Percentiles rank a stretch among this genome's conserved stretches.
These are phyloP conservation scores for Carcina quercana DNA, from an alignment of 2,888 invertebrate species.

Conservation along the genomic window DNA sequence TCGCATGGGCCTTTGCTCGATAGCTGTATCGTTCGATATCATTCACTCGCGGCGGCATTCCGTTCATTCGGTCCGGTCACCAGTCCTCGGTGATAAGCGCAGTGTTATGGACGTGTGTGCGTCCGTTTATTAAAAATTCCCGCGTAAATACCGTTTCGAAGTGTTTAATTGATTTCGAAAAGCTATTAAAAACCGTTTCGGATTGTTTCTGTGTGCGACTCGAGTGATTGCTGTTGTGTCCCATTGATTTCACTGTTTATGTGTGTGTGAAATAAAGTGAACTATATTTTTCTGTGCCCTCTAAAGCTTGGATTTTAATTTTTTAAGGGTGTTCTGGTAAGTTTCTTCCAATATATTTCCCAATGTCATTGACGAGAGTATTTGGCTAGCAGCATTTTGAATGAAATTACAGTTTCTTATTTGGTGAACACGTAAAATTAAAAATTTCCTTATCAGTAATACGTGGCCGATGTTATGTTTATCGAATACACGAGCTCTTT, in stretches of 20 bases:
- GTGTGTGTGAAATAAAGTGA: slow-evolving; percentile 25
- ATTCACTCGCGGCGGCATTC: slow-evolving; percentile 26
- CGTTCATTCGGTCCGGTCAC: slow-evolving; percentile 35
- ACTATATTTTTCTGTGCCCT: slow-evolving; percentile 45
- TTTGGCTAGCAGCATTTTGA: no score
- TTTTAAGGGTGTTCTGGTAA: slow-evolving; percentile 47
- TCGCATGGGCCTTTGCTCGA: neutral
- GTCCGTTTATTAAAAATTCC: slow-evolving; percentile 23
- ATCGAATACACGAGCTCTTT: no score
- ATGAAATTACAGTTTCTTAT: slow-evolving; percentile 11
- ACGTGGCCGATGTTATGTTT: slow-evolving; percentile 9
- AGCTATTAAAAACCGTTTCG: slow-evolving; percentile 6
- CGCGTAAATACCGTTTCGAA: slow-evolving; percentile 43
- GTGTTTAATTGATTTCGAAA: slow-evolving; percentile 20
- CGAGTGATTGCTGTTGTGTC: no score
- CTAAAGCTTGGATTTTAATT: slow-evolving; percentile 52
- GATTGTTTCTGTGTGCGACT: slow-evolving; percentile 34
- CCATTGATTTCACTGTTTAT: slow-evolving; percentile 35
- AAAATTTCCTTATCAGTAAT: slow-evolving; percentile 18
- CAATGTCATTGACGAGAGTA: no score
- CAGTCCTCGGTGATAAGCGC: slow-evolving; percentile 61
- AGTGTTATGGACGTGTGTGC: slow-evolving; percentile 28
- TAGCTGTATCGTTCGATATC: slow-evolving; percentile 17
- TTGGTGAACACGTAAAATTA: no score
- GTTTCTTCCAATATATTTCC: no score